These are phyloP conservation scores for Drosophila neutralis DNA, from an alignment of 2,888 invertebrate species.

Conservation along the genomic window DNA sequence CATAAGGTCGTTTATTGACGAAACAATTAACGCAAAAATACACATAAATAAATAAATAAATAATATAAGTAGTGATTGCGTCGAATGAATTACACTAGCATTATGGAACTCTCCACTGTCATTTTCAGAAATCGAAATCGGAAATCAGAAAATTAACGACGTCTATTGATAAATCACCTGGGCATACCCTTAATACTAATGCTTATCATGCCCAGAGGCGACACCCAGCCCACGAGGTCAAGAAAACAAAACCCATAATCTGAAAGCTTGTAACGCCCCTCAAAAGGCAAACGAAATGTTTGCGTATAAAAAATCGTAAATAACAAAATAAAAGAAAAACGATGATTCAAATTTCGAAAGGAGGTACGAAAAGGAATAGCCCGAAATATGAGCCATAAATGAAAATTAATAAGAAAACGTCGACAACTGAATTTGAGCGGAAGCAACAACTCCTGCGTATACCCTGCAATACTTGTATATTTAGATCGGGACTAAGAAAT, in stretches of 20 bases:
- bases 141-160: slow-evolving; percentile 15
- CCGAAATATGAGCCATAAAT: slow-evolving; percentile 40
- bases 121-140: slow-evolving; percentile 14
- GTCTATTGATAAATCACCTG: slow-evolving; percentile 54
- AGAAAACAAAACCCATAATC: slow-evolving; percentile 60
- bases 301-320: slow-evolving; percentile 42
- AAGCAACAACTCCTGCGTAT: slow-evolving; percentile 21
- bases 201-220: slow-evolving; percentile 32
- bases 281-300: slow-evolving; percentile 52
- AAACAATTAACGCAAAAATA: slow-evolving; percentile 12
- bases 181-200: slow-evolving; percentile 40
- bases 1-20: slow-evolving; percentile 26
- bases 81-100: slow-evolving; percentile 6
- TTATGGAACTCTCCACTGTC: slow-evolving; percentile 10
- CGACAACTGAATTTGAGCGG: slow-evolving; percentile 27
- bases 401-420: slow-evolving; percentile 45
- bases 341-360: slow-evolving; percentile 66
- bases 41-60: slow-evolving; percentile 28
- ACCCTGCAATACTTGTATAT: slow-evolving; percentile 6
- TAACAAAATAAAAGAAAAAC: slow-evolving; percentile 37
- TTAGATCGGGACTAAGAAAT: not conserved
- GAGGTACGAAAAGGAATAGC: slow-evolving; percentile 2
- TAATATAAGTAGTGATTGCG: slow-evolving; percentile 24
- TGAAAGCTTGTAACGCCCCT: slow-evolving; percentile 44
- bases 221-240: slow-evolving; percentile 45